These are phyloP conservation scores for Episyrphus balteatus DNA, from an alignment of 1,140 invertebrate species.

Conservation along the genomic window DNA sequence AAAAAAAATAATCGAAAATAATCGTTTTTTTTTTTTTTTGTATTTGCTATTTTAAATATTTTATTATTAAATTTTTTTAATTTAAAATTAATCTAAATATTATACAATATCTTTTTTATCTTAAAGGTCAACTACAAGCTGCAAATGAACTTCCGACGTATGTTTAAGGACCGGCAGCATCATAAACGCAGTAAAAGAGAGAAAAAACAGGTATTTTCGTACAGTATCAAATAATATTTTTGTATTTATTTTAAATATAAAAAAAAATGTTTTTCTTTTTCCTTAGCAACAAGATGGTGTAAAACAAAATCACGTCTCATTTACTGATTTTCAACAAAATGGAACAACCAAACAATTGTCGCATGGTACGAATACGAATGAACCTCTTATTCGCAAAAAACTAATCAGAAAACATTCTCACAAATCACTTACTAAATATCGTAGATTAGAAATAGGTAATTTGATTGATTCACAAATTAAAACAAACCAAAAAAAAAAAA, in stretches of 20 bases:
- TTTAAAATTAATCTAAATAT: background rate
- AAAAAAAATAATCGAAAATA: background rate
- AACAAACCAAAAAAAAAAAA: slow-evolving; percentile 2
- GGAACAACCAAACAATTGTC: slow-evolving; percentile 74
- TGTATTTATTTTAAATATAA: background rate
- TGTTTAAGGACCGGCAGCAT: slow-evolving; percentile 69
- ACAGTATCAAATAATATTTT: background rate
- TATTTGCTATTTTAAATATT: background rate
- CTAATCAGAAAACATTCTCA: slow-evolving; percentile 39
- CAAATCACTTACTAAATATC: slow-evolving; percentile 40
- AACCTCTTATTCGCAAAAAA: slow-evolving; percentile 36
- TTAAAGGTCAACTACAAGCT: slow-evolving; percentile 77
- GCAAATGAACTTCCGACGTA: slow-evolving; percentile 78
- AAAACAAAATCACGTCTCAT: slow-evolving; percentile 74
- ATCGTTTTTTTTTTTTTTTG: no score
- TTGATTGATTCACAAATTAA: slow-evolving; percentile 21
- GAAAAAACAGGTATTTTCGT: slow-evolving; percentile 53
- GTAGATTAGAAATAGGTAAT: slow-evolving; percentile 40
- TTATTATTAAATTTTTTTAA: background rate
- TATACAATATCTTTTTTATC: background rate
- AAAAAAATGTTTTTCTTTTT: slow-evolving; percentile 5
- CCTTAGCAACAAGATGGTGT: slow-evolving; percentile 40
- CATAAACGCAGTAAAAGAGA: slow-evolving; percentile 70
- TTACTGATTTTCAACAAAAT: slow-evolving; percentile 76
- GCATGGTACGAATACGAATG: slow-evolving; percentile 59